Evolutionary conservation across 2,888 invertebrate species (phyloP).

Genomic region (Choristoneura rosaceana): DNA sequence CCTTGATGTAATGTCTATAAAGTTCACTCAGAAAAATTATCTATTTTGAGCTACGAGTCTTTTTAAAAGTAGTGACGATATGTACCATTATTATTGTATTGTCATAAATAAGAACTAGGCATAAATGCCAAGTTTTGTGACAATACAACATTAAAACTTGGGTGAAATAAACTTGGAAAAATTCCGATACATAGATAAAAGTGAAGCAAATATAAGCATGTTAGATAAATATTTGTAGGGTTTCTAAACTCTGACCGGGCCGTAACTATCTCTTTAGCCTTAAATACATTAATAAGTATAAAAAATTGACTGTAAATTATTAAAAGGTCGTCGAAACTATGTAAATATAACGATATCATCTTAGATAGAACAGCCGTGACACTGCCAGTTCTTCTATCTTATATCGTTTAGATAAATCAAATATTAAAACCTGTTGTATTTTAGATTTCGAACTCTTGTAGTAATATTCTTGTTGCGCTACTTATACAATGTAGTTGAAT

Average conservation of each 20-base stretch:
- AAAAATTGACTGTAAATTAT: slow-evolving; percentile 10
- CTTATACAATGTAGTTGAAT: slow-evolving; percentile 11
- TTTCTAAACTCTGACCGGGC: background rate
- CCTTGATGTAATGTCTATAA: no score
- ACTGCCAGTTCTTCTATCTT: slow-evolving; percentile 70
- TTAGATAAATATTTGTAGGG: no score
- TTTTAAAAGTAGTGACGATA: no score
- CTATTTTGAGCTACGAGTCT: no score
- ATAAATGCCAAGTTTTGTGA: no score
- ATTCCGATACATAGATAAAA: no score
- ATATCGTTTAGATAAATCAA: slow-evolving; percentile 31
- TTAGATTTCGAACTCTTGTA: slow-evolving; percentile 35
- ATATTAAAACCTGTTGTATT: slow-evolving; percentile 33
- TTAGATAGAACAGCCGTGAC: slow-evolving; percentile 60
- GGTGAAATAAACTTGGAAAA: no score
- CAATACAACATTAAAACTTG: no score
- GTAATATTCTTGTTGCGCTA: slow-evolving; percentile 24
- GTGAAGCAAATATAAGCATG: no score
- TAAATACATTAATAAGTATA: background rate
- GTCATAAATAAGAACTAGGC: no score
- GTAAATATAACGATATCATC: slow-evolving; percentile 49
- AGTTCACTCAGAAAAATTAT: no score
- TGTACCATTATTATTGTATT: no score
- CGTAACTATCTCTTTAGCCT: background rate
- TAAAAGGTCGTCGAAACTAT: slow-evolving; percentile 10